Base-by-base conservation (phyloP, 2,113 vertebrate genomes). In the Acanthisitta chloris region DNA sequence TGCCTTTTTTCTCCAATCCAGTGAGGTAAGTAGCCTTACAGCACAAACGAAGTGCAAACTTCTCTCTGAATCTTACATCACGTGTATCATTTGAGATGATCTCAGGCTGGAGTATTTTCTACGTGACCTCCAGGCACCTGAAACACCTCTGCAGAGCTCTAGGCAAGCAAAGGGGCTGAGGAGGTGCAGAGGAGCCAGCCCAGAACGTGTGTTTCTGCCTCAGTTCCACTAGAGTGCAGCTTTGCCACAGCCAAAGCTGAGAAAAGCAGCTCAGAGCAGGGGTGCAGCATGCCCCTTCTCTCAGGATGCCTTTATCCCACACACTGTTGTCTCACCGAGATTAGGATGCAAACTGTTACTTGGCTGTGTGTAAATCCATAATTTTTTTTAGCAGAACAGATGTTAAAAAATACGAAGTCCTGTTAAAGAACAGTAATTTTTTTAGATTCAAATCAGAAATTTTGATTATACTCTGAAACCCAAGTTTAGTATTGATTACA, bases 211-310 rank as follows among this genome's bases (percentile, higher is more conserved):
- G 29, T 34, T 95, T 95, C 74, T 79, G 61, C 48, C 77, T 20
- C 58, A 10, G 17, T 43, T 94, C 92, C 97, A 73, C 90, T 86
- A 96, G 97, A 95, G 97, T 12, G 96, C 91, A 81, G 92, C 69
- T 80, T 43, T 92, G 89, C 49, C 95, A 54, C 69, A 95, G 87
- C n/a, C 72, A 96, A 79, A 52, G 25, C 49, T 20, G 70, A 40
- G 70, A 67, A n/a, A 45, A 80, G 34, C 48, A 7, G 48, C 2
- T 10, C 18, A 66, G 14, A 49, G 18, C 81, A 21, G 18, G 40
- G 26, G 9, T 5, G 31, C 43, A 6, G 17, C 49, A 8, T 25
- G 25, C 11, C n/a, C 31, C 45, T 80, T 33, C 36, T 40, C 10
- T 67, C 88, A 19, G 58, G 7, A 3, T 8, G 62, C 10, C 12